These are phyloP conservation scores for Drosophila mettleri DNA, from an alignment of 2,888 invertebrate genomes.

Conservation along the genomic window DNA sequence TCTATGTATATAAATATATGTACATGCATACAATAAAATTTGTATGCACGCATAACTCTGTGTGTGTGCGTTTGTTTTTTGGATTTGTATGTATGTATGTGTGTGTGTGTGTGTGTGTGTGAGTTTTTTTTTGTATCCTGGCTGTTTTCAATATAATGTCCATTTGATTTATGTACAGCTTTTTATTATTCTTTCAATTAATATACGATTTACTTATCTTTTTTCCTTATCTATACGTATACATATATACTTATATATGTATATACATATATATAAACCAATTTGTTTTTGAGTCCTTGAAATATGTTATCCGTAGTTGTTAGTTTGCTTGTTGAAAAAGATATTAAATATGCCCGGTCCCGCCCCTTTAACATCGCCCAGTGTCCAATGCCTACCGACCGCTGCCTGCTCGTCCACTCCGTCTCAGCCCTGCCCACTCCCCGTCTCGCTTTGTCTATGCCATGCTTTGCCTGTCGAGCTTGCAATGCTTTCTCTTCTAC, in stretches of 20 bases:
- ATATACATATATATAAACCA: slow-evolving; percentile 10
- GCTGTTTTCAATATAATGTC: slow-evolving; percentile 1
- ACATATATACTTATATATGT: neutral
- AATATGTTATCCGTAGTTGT: slow-evolving; percentile 33
- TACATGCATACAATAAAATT: neutral
- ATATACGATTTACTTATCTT: slow-evolving; percentile 3
- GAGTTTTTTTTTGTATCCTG: slow-evolving; percentile 1
- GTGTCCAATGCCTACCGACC: neutral
- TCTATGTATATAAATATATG: neutral
- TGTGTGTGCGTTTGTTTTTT: slow-evolving; percentile 2
- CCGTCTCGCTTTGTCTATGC: neutral
- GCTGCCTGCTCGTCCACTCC: slow-evolving; percentile 6
- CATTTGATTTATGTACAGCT: slow-evolving; percentile 14
- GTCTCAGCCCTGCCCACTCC: neutral
- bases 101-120: slow-evolving; percentile 1
- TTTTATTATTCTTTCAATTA: slow-evolving; percentile 8
- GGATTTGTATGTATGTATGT: slow-evolving; percentile 3
- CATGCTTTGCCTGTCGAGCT: slow-evolving; percentile 16
- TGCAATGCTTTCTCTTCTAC: slow-evolving; percentile 21
- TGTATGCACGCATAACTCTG: neutral
- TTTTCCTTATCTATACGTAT: neutral
- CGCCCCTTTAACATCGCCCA: slow-evolving; percentile 1
- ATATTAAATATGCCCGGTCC: neutral
- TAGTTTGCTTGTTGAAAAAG: slow-evolving; percentile 36
- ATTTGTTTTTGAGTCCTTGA: slow-evolving; percentile 31